Conservation (phyloP, 2,888 invertebrate genomes). For the Pandemis heparana region DNA sequence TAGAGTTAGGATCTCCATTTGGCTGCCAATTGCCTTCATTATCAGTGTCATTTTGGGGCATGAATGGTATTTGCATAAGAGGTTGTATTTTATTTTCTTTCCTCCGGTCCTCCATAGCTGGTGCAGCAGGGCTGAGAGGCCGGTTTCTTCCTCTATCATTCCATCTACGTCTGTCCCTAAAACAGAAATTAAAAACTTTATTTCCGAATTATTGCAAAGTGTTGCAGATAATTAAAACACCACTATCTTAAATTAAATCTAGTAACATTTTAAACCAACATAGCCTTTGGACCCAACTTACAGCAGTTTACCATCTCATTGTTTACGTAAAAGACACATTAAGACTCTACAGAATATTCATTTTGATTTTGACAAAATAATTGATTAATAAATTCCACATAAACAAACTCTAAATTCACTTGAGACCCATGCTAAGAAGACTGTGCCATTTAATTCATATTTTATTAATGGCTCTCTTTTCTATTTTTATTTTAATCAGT, state of each 20-base stretch:
- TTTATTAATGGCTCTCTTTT: no score
- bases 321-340: no score
- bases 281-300: no score
- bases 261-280: no score
- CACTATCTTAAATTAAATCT: no score
- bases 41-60: conserved; percentile 65
- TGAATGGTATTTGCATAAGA: conserved; percentile 73
- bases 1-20: conserved; percentile 49
- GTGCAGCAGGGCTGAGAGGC: conserved; percentile 66
- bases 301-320: background rate
- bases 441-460: no score
- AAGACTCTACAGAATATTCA: no score
- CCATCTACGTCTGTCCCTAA: conserved; percentile 72
- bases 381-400: no score
- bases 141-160: conserved; percentile 66
- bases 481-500: no score
- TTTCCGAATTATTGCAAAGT: background rate
- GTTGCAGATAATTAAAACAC: background rate
- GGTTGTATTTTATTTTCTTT: conserved; percentile 66
- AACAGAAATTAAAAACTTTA: conserved; percentile 42
- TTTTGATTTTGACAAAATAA: no score
- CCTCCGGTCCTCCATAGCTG: conserved; percentile 66
- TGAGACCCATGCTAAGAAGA: no score
- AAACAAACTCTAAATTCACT: background rate
- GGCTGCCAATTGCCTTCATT: conserved; percentile 61